A percentile compares a stretch with the other conserved stretches of the same genome.
Conservation (phyloP, 1,140 invertebrate genomes). For the Anastrepha ludens region DNA sequence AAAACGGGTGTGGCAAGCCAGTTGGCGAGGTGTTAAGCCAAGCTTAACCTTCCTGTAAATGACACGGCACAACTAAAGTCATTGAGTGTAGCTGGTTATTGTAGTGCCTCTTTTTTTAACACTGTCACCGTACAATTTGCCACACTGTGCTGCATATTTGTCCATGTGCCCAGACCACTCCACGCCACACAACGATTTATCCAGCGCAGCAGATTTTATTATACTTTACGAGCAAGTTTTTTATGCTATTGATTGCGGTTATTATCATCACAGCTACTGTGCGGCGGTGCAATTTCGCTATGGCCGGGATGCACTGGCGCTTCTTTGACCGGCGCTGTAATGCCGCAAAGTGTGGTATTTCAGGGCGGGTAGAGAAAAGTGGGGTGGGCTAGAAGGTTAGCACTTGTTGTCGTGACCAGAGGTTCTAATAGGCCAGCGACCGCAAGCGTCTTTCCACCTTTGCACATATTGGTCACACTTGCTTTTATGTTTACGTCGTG, state of each 20-base stretch:
- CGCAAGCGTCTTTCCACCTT: not conserved
- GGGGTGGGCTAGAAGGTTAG: constrained; percentile 29
- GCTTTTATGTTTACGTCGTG: not conserved
- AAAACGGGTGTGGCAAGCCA: not conserved
- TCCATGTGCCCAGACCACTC: not conserved
- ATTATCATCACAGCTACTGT: constrained; percentile 49
- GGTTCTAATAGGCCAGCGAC: not conserved
- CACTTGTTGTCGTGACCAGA: constrained; percentile 50
- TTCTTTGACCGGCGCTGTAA: constrained; percentile 9
- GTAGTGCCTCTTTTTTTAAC: too few relatives aligned
- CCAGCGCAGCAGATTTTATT: constrained; percentile 39
- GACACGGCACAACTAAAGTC: too few relatives aligned
- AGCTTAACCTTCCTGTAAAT: too few relatives aligned
- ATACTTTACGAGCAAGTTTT: constrained; percentile 45
- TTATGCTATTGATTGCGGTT: constrained; percentile 42
- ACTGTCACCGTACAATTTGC: not conserved
- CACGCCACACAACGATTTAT: not conserved
- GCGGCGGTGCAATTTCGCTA: constrained; percentile 33
- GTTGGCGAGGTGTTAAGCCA: not conserved
- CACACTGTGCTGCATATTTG: not conserved
- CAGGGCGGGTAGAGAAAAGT: not conserved
- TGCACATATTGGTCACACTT: constrained; percentile 7
- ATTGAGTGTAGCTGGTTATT: too few relatives aligned
- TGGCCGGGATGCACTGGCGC: not conserved
- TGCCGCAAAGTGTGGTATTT: not conserved